Evolutionary conservation across 2,888 invertebrate genomes (phyloP).

Genomic region (Amiota minor): DNA sequence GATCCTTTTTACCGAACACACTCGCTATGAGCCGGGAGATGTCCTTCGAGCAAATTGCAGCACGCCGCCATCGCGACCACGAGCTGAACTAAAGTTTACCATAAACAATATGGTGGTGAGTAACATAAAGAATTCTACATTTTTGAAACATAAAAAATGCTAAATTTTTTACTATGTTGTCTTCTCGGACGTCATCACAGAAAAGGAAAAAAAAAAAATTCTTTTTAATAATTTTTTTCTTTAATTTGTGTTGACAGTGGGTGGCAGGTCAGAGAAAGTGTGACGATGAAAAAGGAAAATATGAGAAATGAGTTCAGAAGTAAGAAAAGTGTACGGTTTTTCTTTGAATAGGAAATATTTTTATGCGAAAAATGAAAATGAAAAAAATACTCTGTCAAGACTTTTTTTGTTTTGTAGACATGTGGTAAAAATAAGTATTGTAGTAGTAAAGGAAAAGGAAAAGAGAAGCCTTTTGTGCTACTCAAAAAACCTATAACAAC

Average conservation of each 20-base stretch:
- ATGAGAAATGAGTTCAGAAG: neutral
- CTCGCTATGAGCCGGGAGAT: conserved; percentile 84
- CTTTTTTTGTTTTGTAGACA: conserved; percentile 37
- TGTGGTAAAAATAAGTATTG: neutral
- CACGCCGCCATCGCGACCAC: conserved; percentile 84
- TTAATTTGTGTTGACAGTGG: conserved; percentile 49
- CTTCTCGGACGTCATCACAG: neutral
- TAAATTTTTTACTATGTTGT: neutral
- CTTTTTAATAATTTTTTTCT: conserved; percentile 4
- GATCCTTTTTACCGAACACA: conserved; percentile 81
- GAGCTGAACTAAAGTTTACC: conserved; percentile 82
- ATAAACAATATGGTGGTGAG: conserved; percentile 87
- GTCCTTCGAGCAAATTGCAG: conserved; percentile 84
- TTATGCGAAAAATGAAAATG: conserved; percentile 51
- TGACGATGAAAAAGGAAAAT: neutral
- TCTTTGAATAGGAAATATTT: neutral
- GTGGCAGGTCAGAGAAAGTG: conserved; percentile 44
- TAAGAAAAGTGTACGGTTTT: conserved; percentile 17
- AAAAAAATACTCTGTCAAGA: conserved; percentile 48
- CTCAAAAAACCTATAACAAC: too few relatives aligned
- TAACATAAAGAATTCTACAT: conserved; percentile 46
- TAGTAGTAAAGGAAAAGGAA: neutral
- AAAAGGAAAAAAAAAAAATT: conserved; percentile 6
- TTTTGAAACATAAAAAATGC: neutral
- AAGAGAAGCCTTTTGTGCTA: too few relatives aligned